phyloP scores from a whole-genome alignment of 2,888 invertebrate species.

The Stenchaetothrips biformis region DNA sequence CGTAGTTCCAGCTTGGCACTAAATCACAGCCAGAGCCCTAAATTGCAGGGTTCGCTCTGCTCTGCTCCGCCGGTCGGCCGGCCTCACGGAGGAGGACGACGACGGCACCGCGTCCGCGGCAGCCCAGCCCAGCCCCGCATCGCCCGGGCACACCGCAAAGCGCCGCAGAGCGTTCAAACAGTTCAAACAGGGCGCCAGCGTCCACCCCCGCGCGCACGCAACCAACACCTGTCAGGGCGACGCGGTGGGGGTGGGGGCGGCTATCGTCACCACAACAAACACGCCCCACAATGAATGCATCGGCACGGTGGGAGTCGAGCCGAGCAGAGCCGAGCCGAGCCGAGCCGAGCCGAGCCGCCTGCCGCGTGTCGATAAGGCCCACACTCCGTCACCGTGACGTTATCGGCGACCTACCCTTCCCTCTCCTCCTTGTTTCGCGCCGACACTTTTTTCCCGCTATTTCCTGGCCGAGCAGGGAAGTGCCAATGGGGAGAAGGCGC shows the following conservation, averaged over 20 bases:
- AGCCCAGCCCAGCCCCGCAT: background rate
- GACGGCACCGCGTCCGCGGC: background rate
- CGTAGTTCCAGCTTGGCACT: background rate
- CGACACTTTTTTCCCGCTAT: conserved; percentile 31
- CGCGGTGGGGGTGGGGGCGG: conserved; percentile 34
- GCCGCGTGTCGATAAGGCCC: conserved; percentile 52
- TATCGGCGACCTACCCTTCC: conserved; percentile 49
- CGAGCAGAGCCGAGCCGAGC: conserved; percentile 36
- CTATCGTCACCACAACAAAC: conserved; percentile 18
- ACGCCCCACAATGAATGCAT: conserved; percentile 12
- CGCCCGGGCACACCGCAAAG: conserved; percentile 33
- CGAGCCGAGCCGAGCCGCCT: conserved; percentile 41
- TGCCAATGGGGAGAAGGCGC: too few relatives aligned
- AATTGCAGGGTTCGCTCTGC: conserved; percentile 19
- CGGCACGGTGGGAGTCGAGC: conserved; percentile 38
- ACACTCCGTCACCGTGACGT: conserved; percentile 55
- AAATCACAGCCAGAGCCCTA: conserved; percentile 8
- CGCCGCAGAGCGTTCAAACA: background rate
- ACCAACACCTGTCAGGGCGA: too few relatives aligned
- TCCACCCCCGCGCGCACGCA: conserved; percentile 30
- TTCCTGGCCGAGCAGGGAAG: too few relatives aligned
- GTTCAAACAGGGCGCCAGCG: conserved; percentile 29
- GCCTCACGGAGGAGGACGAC: conserved; percentile 34
- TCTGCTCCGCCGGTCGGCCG: conserved; percentile 31
- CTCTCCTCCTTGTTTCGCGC: conserved; percentile 33